These are phyloP conservation scores for Dermatemys mawii DNA, from an alignment of 2,113 vertebrate species.

Conservation along the genomic window DNA sequence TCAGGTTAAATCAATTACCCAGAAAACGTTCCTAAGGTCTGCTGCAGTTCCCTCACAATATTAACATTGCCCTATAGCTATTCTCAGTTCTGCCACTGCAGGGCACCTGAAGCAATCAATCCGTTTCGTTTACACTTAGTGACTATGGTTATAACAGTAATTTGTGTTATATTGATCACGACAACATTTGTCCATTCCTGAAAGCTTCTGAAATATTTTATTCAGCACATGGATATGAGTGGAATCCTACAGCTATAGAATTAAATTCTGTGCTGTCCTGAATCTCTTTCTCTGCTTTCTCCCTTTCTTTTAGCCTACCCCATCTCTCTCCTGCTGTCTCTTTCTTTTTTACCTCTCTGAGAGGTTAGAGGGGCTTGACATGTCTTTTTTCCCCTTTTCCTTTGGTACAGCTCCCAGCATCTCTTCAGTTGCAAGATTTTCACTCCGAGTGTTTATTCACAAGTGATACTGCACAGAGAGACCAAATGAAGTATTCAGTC, in stretches of 20 bases:
- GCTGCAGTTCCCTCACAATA: not conserved
- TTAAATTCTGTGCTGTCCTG: not conserved
- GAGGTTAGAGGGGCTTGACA: not conserved
- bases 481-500: not conserved
- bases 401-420: not conserved
- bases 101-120: not conserved
- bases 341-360: not conserved
- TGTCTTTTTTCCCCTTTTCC: not conserved
- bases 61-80: not conserved
- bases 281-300: not conserved
- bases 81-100: not conserved
- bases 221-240: not conserved
- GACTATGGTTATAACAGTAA: not conserved
- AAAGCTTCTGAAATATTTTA: not conserved
- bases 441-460: not conserved
- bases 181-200: not conserved
- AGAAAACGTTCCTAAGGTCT: not conserved
- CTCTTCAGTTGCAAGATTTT: not conserved
- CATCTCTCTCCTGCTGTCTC: not conserved
- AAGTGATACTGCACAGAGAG: not conserved
- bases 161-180: not conserved
- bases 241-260: not conserved
- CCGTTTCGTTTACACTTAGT: not conserved
- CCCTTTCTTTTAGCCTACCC: not conserved
- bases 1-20: not conserved